phyloP scores from a whole-genome alignment of 2,113 vertebrate species.

The Lates calcarifer region DNA sequence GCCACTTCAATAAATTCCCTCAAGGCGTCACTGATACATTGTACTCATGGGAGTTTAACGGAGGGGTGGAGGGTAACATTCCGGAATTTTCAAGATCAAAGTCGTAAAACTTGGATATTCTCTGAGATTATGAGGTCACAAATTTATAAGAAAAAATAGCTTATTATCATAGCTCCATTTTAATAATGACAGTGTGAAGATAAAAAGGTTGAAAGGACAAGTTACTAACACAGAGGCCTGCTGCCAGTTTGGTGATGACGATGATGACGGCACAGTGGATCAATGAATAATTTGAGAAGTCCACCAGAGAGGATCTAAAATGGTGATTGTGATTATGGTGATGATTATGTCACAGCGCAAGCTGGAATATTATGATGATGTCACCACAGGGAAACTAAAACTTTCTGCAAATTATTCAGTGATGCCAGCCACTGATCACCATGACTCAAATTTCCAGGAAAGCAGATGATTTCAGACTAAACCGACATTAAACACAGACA shows the following conservation, averaged over 20 bases:
- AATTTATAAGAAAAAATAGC: too few relatives aligned
- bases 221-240: not conserved
- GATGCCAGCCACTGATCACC: not conserved
- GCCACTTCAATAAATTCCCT: too few relatives aligned
- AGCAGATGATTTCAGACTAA: not conserved
- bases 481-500: not conserved
- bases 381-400: not conserved
- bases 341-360: not conserved
- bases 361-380: slow-evolving; percentile 9
- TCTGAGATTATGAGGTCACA: too few relatives aligned
- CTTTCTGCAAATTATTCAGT: slow-evolving; percentile 6
- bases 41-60: too few relatives aligned
- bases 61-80: too few relatives aligned
- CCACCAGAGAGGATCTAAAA: not conserved
- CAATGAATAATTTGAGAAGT: not conserved
- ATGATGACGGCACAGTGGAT: not conserved
- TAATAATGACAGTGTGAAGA: too few relatives aligned
- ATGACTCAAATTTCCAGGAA: slow-evolving; percentile 37
- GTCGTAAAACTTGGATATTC: too few relatives aligned
- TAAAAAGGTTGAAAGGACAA: too few relatives aligned
- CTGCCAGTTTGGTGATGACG: not conserved
- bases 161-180: too few relatives aligned
- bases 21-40: too few relatives aligned
- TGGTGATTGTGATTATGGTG: not conserved
- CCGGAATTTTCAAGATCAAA: too few relatives aligned